Conservation (phyloP, 2,797 vertebrate genomes). For the Ptychobarbus kaznakovi region DNA sequence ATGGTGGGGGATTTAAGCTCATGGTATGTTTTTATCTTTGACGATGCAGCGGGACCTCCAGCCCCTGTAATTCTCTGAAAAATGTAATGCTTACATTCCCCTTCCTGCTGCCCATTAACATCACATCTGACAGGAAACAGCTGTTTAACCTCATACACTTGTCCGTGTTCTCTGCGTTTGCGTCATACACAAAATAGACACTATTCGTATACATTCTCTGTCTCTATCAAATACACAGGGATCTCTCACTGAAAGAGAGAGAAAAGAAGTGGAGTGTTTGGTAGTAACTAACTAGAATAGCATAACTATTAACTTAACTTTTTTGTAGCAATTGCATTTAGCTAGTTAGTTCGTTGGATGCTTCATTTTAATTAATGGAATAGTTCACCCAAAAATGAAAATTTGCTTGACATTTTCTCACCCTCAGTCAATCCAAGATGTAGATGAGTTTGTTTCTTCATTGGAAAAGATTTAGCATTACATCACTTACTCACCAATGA, state of each 20-base stretch:
- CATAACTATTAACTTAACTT: not conserved
- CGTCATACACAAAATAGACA: not conserved
- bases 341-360: not conserved
- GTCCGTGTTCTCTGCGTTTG: not conserved
- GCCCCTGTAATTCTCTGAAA: not conserved
- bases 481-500: not conserved
- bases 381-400: not conserved
- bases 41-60: not conserved
- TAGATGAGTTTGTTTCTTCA: not conserved
- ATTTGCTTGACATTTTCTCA: not conserved
- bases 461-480: not conserved
- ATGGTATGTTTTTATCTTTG: not conserved
- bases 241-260: not conserved
- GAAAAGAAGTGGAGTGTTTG: not conserved
- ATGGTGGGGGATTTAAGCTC: not conserved
- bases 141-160: conserved; percentile 18
- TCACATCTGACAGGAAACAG: conserved; percentile 42
- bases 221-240: not conserved
- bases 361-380: not conserved
- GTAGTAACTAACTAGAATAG: not conserved
- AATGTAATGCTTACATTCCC: not conserved
- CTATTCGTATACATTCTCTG: not conserved
- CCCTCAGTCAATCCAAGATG: not conserved
- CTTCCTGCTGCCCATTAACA: conserved; percentile 10
- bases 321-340: no score